Evolutionary conservation across 1,140 invertebrate species (phyloP).

Genomic region (Diachasmimorpha longicaudata): DNA sequence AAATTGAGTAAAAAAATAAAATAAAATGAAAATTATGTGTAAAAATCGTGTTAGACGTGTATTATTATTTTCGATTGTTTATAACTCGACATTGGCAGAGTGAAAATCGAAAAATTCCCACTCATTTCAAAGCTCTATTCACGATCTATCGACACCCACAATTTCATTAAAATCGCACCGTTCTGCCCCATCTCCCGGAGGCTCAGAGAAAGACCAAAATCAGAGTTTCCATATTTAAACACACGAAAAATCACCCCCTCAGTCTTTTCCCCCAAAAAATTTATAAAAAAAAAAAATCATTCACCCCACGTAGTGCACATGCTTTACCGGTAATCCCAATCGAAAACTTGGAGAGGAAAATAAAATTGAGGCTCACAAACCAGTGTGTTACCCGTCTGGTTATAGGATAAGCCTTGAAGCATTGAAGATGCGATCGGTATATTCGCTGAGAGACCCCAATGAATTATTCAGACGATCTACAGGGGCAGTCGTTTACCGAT

Average conservation of each 20-base stretch:
- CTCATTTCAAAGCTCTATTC: no score
- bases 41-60: no score
- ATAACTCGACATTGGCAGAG: no score
- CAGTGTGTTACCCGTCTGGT: not conserved
- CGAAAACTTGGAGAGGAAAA: not conserved
- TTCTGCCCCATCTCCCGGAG: no score
- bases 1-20: no score
- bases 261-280: not conserved
- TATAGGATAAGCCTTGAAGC: not conserved
- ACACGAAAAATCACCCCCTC: not conserved
- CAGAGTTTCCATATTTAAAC: not conserved
- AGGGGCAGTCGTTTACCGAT: conserved; percentile 1
- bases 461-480: conserved; percentile 10
- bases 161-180: no score
- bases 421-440: conserved; percentile 5
- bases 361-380: not conserved
- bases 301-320: not conserved
- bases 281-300: not conserved
- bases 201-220: no score
- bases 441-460: not conserved
- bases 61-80: no score
- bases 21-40: no score
- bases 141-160: no score
- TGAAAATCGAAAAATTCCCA: no score
- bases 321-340: not conserved